Evolutionary conservation across 2,113 vertebrate genomes (phyloP), one percentile per base, ranked within the genome.

Genomic region (Thamnaconus septentrionalis): DNA sequence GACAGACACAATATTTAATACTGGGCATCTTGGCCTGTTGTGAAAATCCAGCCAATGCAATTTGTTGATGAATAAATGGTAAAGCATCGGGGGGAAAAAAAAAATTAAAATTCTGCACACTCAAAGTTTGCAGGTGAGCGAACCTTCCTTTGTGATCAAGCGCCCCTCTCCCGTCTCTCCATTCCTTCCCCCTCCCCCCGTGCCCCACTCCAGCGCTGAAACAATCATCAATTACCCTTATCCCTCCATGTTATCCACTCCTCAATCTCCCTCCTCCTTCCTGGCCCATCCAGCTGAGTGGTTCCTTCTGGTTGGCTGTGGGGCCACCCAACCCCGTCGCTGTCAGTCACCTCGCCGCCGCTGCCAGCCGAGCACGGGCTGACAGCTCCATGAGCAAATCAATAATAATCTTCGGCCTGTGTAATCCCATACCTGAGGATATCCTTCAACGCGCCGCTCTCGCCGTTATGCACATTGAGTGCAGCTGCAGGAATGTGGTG

Each of bases 171-270:
- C 47, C 45, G 54, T 40, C 46, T 47, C 4, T 54, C 41, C 63
- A 80, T 84, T 72, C 81, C 73, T 85, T 85, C 80, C 87, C 55
- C 78, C 78, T 80, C 18, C 18, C 18, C 18, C 80, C 66, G 83
- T 87, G 88, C 88, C 77, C 82, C 84, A 52, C 63, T 85, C 83
- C 85, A 85, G 82, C 85, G 89, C 89, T 94, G 92, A 96, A 96
- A 95, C 93, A 95, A 93, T 95, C 94, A 96, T 97, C 94, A 95
- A 93, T 97, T 96, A 96, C 93, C 85, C 91, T 94, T 94, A 95
- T 95, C 94, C 92, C 90, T 92, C 86, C 76, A 80, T 92, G 91
- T 91, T 93, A 93, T 95, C 93, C 79, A 58, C 65, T 59, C 54
- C 74, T 82, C 84, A 66, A 76, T 88, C 83, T 80, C 61, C 67